Conservation (phyloP, 2,888 invertebrate species). For the Opisthograptis luteolata region DNA sequence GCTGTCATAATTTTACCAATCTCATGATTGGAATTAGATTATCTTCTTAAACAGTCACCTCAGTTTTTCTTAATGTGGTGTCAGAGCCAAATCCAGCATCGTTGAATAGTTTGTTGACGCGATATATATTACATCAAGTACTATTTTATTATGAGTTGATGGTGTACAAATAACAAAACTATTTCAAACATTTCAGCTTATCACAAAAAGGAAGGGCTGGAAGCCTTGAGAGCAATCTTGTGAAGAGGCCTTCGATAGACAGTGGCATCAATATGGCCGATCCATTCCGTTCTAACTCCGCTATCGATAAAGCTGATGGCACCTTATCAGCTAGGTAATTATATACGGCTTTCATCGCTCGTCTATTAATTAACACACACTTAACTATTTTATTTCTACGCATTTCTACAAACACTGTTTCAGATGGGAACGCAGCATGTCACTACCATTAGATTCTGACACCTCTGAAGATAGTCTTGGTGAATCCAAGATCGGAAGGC, state of each 20-base stretch:
- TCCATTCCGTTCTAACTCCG: constrained; percentile 77
- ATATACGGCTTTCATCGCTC: neutral
- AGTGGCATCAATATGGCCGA: constrained; percentile 90
- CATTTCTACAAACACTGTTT: constrained; percentile 37
- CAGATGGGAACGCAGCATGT: constrained; percentile 89
- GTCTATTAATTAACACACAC: neutral
- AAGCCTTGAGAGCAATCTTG: constrained; percentile 80
- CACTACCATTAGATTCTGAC: constrained; percentile 84
- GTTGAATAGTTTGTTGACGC: too few species aligned
- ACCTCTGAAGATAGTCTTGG: constrained; percentile 75
- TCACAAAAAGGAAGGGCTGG: constrained; percentile 77
- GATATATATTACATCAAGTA: too few species aligned
- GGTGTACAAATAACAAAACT: neutral
- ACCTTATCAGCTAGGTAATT: constrained; percentile 76
- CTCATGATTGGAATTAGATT: too few species aligned
- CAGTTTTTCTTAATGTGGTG: too few species aligned
- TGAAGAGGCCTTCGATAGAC: constrained; percentile 90
- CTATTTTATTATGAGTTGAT: too few species aligned
- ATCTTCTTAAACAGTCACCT: too few species aligned
- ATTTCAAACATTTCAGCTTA: constrained; percentile 59
- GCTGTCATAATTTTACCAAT: too few species aligned
- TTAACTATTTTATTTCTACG: constrained; percentile 1
- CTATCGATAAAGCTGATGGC: constrained; percentile 70
- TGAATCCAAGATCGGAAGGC: constrained; percentile 83
- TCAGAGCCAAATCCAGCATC: too few species aligned